Evolutionary conservation across 1,140 invertebrate genomes (phyloP).

Genomic region (Druon quercuslanigerum): DNA sequence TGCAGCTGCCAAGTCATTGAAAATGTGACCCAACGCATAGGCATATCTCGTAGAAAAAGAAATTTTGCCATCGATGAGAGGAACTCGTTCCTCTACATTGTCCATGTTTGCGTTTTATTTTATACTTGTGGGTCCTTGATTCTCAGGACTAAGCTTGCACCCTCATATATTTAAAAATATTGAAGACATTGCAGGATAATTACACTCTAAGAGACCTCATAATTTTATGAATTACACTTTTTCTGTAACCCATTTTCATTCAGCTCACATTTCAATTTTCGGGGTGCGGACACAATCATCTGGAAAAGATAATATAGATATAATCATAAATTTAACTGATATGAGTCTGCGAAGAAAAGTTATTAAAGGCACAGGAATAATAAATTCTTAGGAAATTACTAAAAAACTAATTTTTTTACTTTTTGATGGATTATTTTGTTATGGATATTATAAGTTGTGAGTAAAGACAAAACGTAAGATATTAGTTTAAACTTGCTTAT

Average conservation of each 20-base stretch:
- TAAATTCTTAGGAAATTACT: neutral
- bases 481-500: no score
- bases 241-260: no score
- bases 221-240: no score
- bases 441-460: no score
- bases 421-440: no score
- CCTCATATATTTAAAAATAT: neutral
- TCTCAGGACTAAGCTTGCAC: neutral
- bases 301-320: no score
- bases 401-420: neutral
- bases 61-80: slow-evolving; percentile 61
- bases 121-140: neutral
- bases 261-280: no score
- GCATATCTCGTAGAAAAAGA: slow-evolving; percentile 77
- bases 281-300: no score
- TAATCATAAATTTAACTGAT: no score
- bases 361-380: neutral
- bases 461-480: no score
- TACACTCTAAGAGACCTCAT: no score
- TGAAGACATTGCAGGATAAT: neutral
- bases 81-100: slow-evolving; percentile 50
- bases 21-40: slow-evolving; percentile 90
- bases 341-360: no score
- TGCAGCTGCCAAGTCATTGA: slow-evolving; percentile 92
- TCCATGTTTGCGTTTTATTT: slow-evolving; percentile 1